A percentile compares a stretch with the other conserved stretches of the same genome.
Evolutionary conservation across 2,113 vertebrate species (phyloP).

Genomic region (Bufo bufo): DNA sequence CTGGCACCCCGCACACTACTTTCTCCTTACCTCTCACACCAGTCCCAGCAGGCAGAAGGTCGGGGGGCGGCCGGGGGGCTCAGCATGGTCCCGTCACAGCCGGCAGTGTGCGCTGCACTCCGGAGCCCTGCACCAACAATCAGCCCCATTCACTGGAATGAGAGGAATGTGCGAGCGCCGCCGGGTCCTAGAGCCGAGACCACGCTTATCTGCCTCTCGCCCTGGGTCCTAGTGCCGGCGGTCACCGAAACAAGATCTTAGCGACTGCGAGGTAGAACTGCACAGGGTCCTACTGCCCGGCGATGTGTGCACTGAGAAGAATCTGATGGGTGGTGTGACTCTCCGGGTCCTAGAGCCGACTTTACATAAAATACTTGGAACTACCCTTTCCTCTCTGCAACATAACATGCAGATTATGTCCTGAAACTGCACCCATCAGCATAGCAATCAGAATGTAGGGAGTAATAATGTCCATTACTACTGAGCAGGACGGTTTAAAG

Average conservation of each 20-base stretch:
- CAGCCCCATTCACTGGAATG: conserved; percentile 50
- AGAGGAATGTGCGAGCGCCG: conserved; percentile 41
- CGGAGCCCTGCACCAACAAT: conserved; percentile 13
- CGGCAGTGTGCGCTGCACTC: not conserved
- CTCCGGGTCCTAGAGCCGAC: too few relatives aligned
- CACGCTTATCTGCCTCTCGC: not conserved
- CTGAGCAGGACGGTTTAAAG: too few relatives aligned
- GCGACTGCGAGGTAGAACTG: not conserved
- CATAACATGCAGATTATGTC: too few relatives aligned
- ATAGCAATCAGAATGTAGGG: too few relatives aligned
- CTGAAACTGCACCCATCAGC: too few relatives aligned
- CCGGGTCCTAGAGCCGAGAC: conserved; percentile 2
- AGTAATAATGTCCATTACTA: too few relatives aligned
- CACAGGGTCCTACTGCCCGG: not conserved
- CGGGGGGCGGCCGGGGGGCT: conserved; percentile 16
- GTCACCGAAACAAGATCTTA: not conserved
- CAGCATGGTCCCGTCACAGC: not conserved
- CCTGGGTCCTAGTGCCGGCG: conserved; percentile 34
- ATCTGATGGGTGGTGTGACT: too few relatives aligned
- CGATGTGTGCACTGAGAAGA: too few relatives aligned
- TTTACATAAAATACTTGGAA: too few relatives aligned
- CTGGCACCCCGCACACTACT: not conserved
- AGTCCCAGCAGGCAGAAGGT: conserved; percentile 10
- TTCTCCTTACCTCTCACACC: conserved; percentile 11
- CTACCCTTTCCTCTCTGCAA: too few relatives aligned